Evolutionary conservation across 2,888 invertebrate species (phyloP).

Genomic region (Sceliomorpha sp.): DNA sequence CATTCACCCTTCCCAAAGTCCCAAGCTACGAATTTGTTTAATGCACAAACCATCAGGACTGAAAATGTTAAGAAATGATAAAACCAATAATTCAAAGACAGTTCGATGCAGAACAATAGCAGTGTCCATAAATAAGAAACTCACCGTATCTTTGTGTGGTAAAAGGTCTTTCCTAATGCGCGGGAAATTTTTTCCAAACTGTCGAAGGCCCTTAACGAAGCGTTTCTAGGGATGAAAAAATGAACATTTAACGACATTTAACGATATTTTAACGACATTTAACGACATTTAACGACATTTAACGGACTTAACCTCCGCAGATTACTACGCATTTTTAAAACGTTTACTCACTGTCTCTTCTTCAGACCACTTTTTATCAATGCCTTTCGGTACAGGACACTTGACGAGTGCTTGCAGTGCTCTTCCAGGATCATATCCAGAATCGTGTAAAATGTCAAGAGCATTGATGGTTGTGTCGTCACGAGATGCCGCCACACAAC

Average conservation of each 20-base stretch:
- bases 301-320: background rate
- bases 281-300: background rate
- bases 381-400: slow-evolving; percentile 97
- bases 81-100: no score
- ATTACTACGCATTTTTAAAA: slow-evolving; percentile 10
- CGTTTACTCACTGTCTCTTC: slow-evolving; percentile 89
- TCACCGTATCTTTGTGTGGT: slow-evolving; percentile 96
- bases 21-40: no score
- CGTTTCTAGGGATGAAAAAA: slow-evolving; percentile 84
- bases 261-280: slow-evolving; percentile 7
- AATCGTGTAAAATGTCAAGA: slow-evolving; percentile 96
- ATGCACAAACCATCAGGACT: no score
- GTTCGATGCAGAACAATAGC: no score
- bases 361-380: slow-evolving; percentile 98
- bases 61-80: no score
- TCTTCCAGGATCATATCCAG: slow-evolving; percentile 97
- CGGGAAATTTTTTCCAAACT: slow-evolving; percentile 99
- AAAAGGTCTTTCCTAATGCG: slow-evolving; percentile 97
- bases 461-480: slow-evolving; percentile 99
- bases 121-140: slow-evolving; percentile 61
- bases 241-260: slow-evolving; percentile 12
- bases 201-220: slow-evolving; percentile 98
- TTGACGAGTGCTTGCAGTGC: slow-evolving; percentile 98
- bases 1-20: no score
- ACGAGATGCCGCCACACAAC: slow-evolving; percentile 96